Conservation (phyloP, 2,888 invertebrate species). For the Xanthia icteritia region DNA sequence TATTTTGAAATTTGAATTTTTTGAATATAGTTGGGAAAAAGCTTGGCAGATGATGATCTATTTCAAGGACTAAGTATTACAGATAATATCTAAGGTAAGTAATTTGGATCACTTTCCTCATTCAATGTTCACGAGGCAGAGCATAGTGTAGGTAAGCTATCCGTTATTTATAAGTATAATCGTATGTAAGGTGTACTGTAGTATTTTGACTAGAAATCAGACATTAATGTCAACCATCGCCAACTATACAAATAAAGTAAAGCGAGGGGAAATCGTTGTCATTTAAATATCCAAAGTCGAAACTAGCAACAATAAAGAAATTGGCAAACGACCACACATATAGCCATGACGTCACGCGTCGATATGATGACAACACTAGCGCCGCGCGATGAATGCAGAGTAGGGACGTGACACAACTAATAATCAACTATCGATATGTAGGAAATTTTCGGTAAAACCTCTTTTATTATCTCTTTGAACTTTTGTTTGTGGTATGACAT, state of each 20-base stretch:
- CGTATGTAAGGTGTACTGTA: neutral
- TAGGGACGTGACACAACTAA: conserved; percentile 71
- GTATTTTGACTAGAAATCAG: neutral
- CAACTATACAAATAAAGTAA: conserved; percentile 4
- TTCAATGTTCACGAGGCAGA: neutral
- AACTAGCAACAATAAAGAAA: conserved; percentile 48
- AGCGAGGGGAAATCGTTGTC: conserved; percentile 36
- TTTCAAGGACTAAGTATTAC: too few species aligned
- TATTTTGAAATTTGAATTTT: too few species aligned
- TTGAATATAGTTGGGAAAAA: too few species aligned
- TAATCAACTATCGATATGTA: conserved; percentile 61
- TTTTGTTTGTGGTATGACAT: conserved; percentile 61
- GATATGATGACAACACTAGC: conserved; percentile 69
- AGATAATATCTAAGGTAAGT: too few species aligned
- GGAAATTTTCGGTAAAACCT: conserved; percentile 62
- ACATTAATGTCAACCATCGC: neutral
- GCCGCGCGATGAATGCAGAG: conserved; percentile 68
- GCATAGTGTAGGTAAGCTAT: neutral
- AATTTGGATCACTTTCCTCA: neutral
- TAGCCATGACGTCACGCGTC: conserved; percentile 75
- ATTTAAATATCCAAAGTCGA: conserved; percentile 54
- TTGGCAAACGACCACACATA: conserved; percentile 74
- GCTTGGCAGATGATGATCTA: too few species aligned
- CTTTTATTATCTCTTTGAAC: conserved; percentile 64
- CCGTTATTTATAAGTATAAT: neutral